Percentiles rank a stretch among this genome's conserved stretches.
Evolutionary conservation across 2,888 invertebrate species (phyloP).

Genomic region (Metallyticus violacea): DNA sequence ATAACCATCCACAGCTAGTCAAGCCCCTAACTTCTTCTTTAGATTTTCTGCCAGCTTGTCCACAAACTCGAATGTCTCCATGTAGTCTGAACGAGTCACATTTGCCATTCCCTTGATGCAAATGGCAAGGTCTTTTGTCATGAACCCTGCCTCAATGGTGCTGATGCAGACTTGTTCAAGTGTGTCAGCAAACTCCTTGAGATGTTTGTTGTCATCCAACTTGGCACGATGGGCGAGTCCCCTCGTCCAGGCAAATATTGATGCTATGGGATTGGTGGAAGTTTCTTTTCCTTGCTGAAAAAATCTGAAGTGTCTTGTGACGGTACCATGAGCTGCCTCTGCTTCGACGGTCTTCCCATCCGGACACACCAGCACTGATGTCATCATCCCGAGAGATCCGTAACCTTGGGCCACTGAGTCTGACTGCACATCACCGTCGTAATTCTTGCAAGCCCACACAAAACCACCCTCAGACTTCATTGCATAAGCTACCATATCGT

Average conservation of each 20-base stretch:
- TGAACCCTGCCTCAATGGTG: slow-evolving; percentile 90
- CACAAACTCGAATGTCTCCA: slow-evolving; percentile 96
- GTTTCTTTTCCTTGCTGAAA: slow-evolving; percentile 96
- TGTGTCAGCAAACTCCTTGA: slow-evolving; percentile 78
- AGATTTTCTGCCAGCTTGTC: slow-evolving; percentile 92
- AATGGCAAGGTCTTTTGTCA: slow-evolving; percentile 99
- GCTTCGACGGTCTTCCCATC: slow-evolving; percentile 98
- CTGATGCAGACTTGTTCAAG: slow-evolving; percentile 89
- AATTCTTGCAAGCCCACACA: slow-evolving; percentile 99
- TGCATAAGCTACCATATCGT: slow-evolving; percentile 98
- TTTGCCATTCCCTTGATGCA: slow-evolving; percentile 92
- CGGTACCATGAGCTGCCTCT: slow-evolving; percentile 98
- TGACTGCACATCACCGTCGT: slow-evolving; percentile 98
- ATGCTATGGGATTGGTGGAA: slow-evolving; percentile 97
- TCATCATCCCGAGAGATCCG: slow-evolving; percentile 96
- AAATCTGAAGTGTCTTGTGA: slow-evolving; percentile 84
- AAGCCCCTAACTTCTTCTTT: slow-evolving; percentile 57
- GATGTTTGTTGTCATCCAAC: slow-evolving; percentile 76
- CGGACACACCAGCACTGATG: slow-evolving; percentile 93
- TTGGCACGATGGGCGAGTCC: slow-evolving; percentile 93
- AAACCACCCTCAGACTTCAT: slow-evolving; percentile 99
- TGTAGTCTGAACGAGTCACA: slow-evolving; percentile 76
- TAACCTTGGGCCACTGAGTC: slow-evolving; percentile 97
- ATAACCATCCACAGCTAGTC: slow-evolving; percentile 45
- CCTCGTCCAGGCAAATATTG: slow-evolving; percentile 97